phyloP scores from a whole-genome alignment of 2,888 invertebrate genomes.

The Athetis lepigone region DNA sequence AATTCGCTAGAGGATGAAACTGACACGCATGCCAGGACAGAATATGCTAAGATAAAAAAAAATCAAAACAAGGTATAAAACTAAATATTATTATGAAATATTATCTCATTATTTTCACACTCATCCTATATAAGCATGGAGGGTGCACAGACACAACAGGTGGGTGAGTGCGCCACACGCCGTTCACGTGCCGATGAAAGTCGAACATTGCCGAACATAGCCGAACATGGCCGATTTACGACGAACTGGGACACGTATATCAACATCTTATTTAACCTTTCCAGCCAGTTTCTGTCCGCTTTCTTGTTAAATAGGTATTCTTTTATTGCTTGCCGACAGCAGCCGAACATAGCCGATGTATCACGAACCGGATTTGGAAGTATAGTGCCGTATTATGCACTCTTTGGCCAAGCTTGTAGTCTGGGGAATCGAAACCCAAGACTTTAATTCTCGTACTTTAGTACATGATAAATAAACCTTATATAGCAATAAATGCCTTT shows the following conservation, averaged over 20 bases:
- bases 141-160: constrained; percentile 75
- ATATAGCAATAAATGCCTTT: too few species aligned
- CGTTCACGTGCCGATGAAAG: constrained; percentile 66
- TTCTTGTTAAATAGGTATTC: constrained; percentile 16
- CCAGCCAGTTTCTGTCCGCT: constrained; percentile 2
- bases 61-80: background rate
- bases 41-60: background rate
- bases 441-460: too few species aligned
- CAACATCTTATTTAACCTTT: constrained; percentile 44
- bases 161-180: constrained; percentile 67
- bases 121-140: constrained; percentile 67
- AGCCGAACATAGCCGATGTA: constrained; percentile 35
- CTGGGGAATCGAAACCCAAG: too few species aligned
- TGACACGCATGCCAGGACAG: too few species aligned
- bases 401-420: background rate
- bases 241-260: constrained; percentile 29
- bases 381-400: background rate
- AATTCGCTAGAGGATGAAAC: background rate
- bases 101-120: constrained; percentile 3
- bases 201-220: constrained; percentile 45
- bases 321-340: constrained; percentile 56
- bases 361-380: background rate
- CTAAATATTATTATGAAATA: too few species aligned
- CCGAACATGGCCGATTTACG: constrained; percentile 43
- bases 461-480: too few species aligned